Evolutionary conservation across 2,888 invertebrate genomes (phyloP), one percentile per base, ranked within the genome.

Genomic region (Rotaria socialis): DNA sequence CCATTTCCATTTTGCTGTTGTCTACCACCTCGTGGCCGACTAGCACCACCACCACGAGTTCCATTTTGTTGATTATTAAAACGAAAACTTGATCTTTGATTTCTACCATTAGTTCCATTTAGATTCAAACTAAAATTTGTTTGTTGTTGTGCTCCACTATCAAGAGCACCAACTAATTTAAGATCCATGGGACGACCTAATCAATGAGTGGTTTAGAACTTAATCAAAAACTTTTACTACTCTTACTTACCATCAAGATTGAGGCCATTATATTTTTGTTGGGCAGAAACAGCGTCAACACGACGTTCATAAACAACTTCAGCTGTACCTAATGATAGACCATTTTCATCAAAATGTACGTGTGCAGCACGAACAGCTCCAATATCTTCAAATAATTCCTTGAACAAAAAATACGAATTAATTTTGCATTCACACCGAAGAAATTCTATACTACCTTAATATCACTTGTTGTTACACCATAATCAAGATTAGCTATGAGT

Each of bases 261-360:
- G 84, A 98, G 96, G 88, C 96, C 96, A 92, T 98, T 96, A 91
- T 98, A 98, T 91, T 97, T 96, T 92, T 96, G 96, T 94, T 97
- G 94, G 19, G 97, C 93, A 88, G 90, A 90, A 84, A 96, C 93
- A n/a, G 97, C 97, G 93, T 97, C 97, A 87, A 94, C 93, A 90
- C 94, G 93, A 90, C 96, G 93, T 89, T 96, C 96, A 92, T 96
- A 98, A 88, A 97, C 94, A 41, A 98, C 96, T 93, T 98, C 97
- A 86, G 97, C 98, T 88, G 97, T 96, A 87, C 98, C 98, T 90
- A 97, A 92, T 86, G 97, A 97, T 91, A 97, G 93, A 87, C 97
- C 98, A 86, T 97, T 96, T 91, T 96, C 94, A 91, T 98, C 98
- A 92, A 97, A 98, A 91, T 98, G 97, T 88, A 98, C 96, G 87